Evolutionary conservation across 2,113 vertebrate genomes (phyloP).

Genomic region (Platichthys flesus): DNA sequence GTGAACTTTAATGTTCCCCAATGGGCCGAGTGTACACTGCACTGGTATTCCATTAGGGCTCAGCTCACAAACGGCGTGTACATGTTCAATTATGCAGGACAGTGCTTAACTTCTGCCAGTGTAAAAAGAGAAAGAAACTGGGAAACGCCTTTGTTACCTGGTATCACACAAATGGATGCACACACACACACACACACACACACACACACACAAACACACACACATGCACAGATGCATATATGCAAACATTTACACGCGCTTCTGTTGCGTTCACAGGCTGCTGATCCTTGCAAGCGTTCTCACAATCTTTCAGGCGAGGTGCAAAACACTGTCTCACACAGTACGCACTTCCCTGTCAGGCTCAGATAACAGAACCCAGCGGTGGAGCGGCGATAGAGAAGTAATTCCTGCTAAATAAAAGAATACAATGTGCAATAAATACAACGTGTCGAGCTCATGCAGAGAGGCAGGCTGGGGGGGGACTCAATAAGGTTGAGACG

Average conservation of each 20-base stretch:
- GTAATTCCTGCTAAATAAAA: conserved; percentile 52
- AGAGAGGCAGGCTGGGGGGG: conserved; percentile 25
- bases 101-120: conserved; percentile 31
- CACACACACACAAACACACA: not conserved
- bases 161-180: not conserved
- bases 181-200: not conserved
- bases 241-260: conserved; percentile 12
- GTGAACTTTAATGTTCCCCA: conserved; percentile 57
- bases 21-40: conserved; percentile 46
- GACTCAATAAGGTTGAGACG: not conserved
- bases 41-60: conserved; percentile 65
- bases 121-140: conserved; percentile 22
- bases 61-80: conserved; percentile 45
- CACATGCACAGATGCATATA: conserved; percentile 6
- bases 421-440: conserved; percentile 44
- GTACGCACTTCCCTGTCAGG: conserved; percentile 43
- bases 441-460: conserved; percentile 39
- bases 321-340: conserved; percentile 8
- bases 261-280: not conserved
- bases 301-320: not conserved
- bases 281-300: conserved; percentile 22
- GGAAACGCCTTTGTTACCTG: conserved; percentile 9
- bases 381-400: conserved; percentile 51
- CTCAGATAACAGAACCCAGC: conserved; percentile 56
- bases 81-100: conserved; percentile 64